These are phyloP conservation scores for Iphiclides podalirius DNA, from an alignment of 2,888 invertebrate genomes.

Conservation along the genomic window DNA sequence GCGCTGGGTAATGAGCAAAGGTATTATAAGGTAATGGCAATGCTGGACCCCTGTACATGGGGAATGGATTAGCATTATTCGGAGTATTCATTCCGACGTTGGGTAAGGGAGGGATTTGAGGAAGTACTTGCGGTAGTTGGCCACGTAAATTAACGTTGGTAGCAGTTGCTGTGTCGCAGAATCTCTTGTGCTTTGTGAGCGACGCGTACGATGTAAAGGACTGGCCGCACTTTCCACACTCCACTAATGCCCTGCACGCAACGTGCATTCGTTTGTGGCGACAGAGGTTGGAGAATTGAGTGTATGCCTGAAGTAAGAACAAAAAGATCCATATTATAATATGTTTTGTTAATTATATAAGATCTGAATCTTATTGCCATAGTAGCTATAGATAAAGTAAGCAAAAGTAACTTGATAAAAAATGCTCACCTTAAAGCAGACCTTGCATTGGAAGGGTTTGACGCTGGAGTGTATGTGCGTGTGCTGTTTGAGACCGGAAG, in stretches of 20 bases:
- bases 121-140: slow-evolving; percentile 61
- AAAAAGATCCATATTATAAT: too few relatives aligned
- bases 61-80: slow-evolving; percentile 81
- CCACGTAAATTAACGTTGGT: slow-evolving; percentile 68
- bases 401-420: too few relatives aligned
- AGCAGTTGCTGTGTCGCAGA: slow-evolving; percentile 91
- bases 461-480: slow-evolving; percentile 99
- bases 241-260: slow-evolving; percentile 95
- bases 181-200: slow-evolving; percentile 96
- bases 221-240: slow-evolving; percentile 96
- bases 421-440: slow-evolving; percentile 91
- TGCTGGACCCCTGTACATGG: slow-evolving; percentile 85
- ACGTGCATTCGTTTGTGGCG: slow-evolving; percentile 99
- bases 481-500: slow-evolving; percentile 98
- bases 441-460: slow-evolving; percentile 98
- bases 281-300: slow-evolving; percentile 99
- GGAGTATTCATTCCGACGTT: slow-evolving; percentile 69
- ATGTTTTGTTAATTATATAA: too few relatives aligned
- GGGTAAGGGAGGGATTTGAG: slow-evolving; percentile 61
- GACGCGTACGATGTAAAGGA: slow-evolving; percentile 95
- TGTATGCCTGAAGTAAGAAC: slow-evolving; percentile 88
- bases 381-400: too few relatives aligned
- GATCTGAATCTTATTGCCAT: too few relatives aligned
- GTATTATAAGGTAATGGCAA: slow-evolving; percentile 83
- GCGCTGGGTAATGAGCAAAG: slow-evolving; percentile 80